phyloP scores from a whole-genome alignment of 2,113 vertebrate species.

The Bufo bufo region DNA sequence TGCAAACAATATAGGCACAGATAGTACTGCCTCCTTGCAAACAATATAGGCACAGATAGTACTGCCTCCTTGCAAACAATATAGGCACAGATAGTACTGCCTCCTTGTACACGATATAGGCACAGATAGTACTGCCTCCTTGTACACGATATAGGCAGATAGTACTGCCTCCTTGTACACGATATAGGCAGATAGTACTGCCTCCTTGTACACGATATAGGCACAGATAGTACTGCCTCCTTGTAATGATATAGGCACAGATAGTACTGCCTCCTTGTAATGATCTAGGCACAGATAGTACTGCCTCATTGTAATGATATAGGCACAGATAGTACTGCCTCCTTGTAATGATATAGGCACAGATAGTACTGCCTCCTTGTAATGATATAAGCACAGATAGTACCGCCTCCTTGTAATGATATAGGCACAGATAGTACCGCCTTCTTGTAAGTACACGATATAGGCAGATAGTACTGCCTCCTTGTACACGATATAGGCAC shows the following conservation, averaged over 20 bases:
- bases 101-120: not conserved
- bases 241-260: not conserved
- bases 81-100: not conserved
- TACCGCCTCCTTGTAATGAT: not conserved
- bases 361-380: not conserved
- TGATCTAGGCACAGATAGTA: not conserved
- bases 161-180: not conserved
- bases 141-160: not conserved
- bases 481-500: too few species aligned
- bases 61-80: too few species aligned
- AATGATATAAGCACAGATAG: not conserved
- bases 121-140: not conserved
- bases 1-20: too few species aligned
- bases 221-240: not conserved
- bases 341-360: not conserved
- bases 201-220: not conserved
- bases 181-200: not conserved
- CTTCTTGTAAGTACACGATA: not conserved
- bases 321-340: not conserved
- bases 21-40: too few species aligned
- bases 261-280: not conserved
- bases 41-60: too few species aligned
- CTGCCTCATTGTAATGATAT: not conserved
- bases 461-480: too few species aligned
- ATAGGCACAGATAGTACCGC: not conserved